Base-by-base conservation (phyloP, 35 echinoderm and acorn worm species). In the Antedon bifida region DNA sequence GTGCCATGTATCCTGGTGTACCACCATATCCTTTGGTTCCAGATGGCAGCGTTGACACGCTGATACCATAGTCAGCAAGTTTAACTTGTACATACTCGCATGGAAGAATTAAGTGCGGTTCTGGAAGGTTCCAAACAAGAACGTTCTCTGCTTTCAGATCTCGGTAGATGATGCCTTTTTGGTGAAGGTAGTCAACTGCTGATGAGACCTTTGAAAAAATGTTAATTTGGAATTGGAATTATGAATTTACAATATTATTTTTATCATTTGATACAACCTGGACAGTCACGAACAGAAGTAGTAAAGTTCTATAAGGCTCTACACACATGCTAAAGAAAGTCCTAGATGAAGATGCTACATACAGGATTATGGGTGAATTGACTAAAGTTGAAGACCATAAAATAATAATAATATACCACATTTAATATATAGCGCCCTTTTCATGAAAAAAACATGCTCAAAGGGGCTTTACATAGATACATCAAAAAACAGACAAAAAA, bases 101-200 rank as follows among this genome's bases (percentile, higher is more conserved):
- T 75, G 75, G 39, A 13, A 79, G 78, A 21, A 87, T 83, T 26
- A 83, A 86, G 46, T 93, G 86, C 8, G 95, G 95, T 42, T 89
- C 90, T 10, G 95, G 93, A 39, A 99, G 83, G 28, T 76, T 36
- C 95, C 95, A 99, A 9, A 99, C 95, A 23, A 99, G 19, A 29
- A 99, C 95, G 33, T 99, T 99, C 80, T 99, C 95, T 21, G 95
- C 90, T 81, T 92, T 99, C 9, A 99, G 85, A 55, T 99, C 95
- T 30, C 95, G 87, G 81, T 99, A 92, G 88, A 99, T 97, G 78
- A 97, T 97, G 78, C 86, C 85, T 11, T 90, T 90, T 32, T 36
- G 28, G 79, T 92, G 95, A 12, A 97, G 95, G 38, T 92, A 99
- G 30, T 78, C 91, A 14, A 99, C 91, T 10, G 95, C 95, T 35